These are phyloP conservation scores for Gymnocheta viridis DNA, from an alignment of 2,888 invertebrate genomes.

Conservation along the genomic window DNA sequence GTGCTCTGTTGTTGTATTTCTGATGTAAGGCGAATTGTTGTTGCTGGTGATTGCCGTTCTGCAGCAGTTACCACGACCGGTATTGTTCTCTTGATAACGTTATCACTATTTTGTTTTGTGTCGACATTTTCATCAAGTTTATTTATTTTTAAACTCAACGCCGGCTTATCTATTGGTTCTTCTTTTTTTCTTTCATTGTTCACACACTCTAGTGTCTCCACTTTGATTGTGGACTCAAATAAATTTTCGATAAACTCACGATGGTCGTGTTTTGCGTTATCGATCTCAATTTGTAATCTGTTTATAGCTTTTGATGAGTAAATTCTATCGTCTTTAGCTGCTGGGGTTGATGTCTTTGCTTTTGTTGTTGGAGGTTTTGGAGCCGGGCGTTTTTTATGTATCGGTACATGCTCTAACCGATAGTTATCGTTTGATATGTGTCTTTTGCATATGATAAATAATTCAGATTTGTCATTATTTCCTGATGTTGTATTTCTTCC, in stretches of 20 bases:
- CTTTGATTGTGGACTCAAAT: conserved; percentile 56
- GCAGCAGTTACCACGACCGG: background rate
- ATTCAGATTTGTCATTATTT: conserved; percentile 70
- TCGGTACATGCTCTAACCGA: conserved; percentile 36
- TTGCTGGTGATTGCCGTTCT: background rate
- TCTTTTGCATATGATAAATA: conserved; percentile 61
- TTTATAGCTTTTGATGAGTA: conserved; percentile 6
- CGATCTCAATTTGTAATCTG: conserved; percentile 9
- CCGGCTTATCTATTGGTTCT: conserved; percentile 7
- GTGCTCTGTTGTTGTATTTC: background rate
- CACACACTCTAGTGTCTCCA: background rate
- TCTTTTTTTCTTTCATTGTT: background rate
- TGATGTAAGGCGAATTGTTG: background rate
- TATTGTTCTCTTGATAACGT: background rate
- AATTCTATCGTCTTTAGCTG: conserved; percentile 1
- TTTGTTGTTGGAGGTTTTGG: conserved; percentile 71
- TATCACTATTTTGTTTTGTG: conserved; percentile 25
- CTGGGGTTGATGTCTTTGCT: conserved; percentile 55
- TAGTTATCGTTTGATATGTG: conserved; percentile 40
- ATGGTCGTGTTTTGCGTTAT: conserved; percentile 68
- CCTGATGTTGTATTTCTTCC: conserved; percentile 49
- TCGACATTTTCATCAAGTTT: conserved; percentile 15
- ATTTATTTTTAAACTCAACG: conserved; percentile 19
- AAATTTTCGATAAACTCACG: conserved; percentile 73
- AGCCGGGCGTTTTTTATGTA: conserved; percentile 72